A percentile compares a stretch with the other conserved stretches of the same genome.
Evolutionary conservation across 2,888 invertebrate species (phyloP).

Genomic region (Pollenia griseotomentosa): DNA sequence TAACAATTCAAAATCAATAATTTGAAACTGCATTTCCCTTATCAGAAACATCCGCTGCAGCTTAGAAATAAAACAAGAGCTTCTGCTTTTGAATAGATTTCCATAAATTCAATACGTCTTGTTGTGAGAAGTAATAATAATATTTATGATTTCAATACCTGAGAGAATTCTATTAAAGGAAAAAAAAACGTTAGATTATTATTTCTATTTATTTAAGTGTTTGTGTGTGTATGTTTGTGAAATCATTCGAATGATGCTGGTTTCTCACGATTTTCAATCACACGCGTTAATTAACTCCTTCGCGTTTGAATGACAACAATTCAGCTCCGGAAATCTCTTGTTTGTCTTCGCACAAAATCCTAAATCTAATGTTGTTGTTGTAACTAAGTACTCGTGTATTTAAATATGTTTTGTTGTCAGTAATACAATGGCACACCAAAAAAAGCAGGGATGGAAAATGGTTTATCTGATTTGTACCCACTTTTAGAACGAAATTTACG

Average conservation of each 20-base stretch:
- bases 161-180: conserved; percentile 49
- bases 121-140: conserved; percentile 8
- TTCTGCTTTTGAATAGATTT: background rate
- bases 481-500: too few relatives aligned
- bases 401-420: conserved; percentile 12
- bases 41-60: conserved; percentile 58
- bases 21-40: conserved; percentile 52
- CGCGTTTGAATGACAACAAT: conserved; percentile 69
- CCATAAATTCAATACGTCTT: conserved; percentile 2
- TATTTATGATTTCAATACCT: conserved; percentile 60
- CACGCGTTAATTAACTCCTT: conserved; percentile 77
- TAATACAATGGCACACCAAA: conserved; percentile 32
- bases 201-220: background rate
- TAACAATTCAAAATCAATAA: conserved; percentile 59
- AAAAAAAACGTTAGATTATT: background rate
- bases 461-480: too few relatives aligned
- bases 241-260: conserved; percentile 27
- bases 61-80: background rate
- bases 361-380: conserved; percentile 58
- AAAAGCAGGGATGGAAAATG: too few relatives aligned
- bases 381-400: background rate
- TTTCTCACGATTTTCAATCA: conserved; percentile 79
- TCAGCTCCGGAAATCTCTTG: conserved; percentile 78
- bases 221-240: background rate
- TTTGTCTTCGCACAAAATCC: conserved; percentile 75